phyloP scores from a whole-genome alignment of 2,113 vertebrate species.

The Ciconia boyciana region DNA sequence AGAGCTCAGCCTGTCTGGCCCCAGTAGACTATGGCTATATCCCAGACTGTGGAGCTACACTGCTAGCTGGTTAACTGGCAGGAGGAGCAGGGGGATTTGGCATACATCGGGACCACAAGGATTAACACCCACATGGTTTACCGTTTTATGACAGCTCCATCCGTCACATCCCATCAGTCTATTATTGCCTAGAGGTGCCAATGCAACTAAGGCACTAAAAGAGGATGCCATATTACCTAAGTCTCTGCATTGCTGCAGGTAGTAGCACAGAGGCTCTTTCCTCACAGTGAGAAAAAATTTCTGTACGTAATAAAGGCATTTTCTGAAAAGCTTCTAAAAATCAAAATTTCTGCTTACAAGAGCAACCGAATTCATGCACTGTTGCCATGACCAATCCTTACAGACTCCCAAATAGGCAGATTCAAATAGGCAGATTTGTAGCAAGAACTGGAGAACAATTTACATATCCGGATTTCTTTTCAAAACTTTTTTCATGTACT shows the following conservation, averaged over 20 bases:
- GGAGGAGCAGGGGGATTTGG: background rate
- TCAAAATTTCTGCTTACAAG: background rate
- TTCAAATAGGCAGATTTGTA: background rate
- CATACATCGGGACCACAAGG: background rate
- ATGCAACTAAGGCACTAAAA: background rate
- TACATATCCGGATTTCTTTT: background rate
- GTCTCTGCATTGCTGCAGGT: background rate
- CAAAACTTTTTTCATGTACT: background rate
- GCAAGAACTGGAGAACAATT: background rate
- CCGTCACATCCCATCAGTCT: background rate
- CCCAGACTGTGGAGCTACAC: fast-evolving
- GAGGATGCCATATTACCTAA: background rate
- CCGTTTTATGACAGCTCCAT: background rate
- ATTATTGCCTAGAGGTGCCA: background rate
- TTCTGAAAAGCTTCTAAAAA: background rate
- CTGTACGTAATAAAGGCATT: fast-evolving
- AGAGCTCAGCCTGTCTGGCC: background rate
- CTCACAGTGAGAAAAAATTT: background rate
- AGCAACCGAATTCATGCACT: fast-evolving
- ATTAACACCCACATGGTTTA: background rate
- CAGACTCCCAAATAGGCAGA: background rate
- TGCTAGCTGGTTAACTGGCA: background rate
- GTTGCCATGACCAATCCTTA: background rate
- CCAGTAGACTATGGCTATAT: fast-evolving
- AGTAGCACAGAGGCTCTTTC: background rate